phyloP scores from a whole-genome alignment of 37 sponge, comb jelly and placozoan genomes.

The Amphimedon queenslandica region DNA sequence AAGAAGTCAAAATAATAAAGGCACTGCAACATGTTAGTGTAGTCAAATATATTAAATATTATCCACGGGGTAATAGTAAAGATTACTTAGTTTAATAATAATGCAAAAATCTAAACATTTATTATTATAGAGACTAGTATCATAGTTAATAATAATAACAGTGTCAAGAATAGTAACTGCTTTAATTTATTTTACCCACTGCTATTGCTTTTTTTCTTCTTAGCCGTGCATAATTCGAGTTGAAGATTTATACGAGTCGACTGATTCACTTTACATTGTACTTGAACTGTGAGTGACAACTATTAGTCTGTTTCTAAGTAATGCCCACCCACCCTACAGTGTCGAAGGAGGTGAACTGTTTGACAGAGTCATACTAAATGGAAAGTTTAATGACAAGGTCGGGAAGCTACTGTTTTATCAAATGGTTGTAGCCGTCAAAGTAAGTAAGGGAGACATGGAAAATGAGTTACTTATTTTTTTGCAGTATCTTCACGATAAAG shows the following conservation, averaged over 20 bases:
- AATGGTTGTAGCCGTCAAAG: slow-evolving; percentile 75
- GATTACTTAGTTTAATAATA: no score
- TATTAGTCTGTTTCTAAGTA: background rate
- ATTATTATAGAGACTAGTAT: no score
- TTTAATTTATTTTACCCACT: no score
- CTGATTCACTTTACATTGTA: slow-evolving; percentile 70
- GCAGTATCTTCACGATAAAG: slow-evolving; percentile 81
- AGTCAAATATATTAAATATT: no score
- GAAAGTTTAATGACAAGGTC: slow-evolving; percentile 64
- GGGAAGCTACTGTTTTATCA: slow-evolving; percentile 84
- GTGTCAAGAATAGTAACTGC: no score
- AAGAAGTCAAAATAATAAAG: slow-evolving; percentile 84
- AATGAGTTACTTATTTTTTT: background rate
- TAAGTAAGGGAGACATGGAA: slow-evolving; percentile 8
- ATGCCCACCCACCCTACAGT: slow-evolving; percentile 5
- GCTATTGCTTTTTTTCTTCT: no score
- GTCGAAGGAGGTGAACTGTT: slow-evolving; percentile 93
- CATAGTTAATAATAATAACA: no score
- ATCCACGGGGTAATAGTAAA: no score
- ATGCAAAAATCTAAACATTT: no score
- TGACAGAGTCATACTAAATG: slow-evolving; percentile 68
- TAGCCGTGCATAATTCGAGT: slow-evolving; percentile 81
- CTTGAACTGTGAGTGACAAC: slow-evolving; percentile 77
- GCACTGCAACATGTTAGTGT: slow-evolving; percentile 67
- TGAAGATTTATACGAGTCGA: slow-evolving; percentile 69